Percentiles rank a stretch among this genome's conserved stretches.
Evolutionary conservation across 2,797 vertebrate genomes (phyloP).

Genomic region (Nyctalus aviator): DNA sequence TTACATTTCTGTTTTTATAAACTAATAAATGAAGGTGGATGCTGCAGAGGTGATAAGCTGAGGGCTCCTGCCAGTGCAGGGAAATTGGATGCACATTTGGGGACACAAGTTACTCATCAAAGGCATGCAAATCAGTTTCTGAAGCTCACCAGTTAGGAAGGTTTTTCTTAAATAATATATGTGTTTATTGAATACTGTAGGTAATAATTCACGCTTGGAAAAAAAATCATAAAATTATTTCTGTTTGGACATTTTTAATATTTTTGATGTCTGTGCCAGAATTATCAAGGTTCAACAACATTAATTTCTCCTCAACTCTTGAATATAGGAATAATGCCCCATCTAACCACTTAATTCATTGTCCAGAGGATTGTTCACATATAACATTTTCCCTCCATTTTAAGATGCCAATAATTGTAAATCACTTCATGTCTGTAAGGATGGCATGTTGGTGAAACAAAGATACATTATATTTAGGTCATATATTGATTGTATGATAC

Average conservation of each 20-base stretch:
- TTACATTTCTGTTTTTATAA: not conserved
- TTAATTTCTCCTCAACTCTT: not conserved
- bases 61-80: not conserved
- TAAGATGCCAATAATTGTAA: not conserved
- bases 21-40: not conserved
- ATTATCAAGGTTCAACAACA: not conserved
- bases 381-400: not conserved
- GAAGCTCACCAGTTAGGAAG: not conserved
- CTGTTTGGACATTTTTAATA: constrained; percentile 11
- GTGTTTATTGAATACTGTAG: not conserved
- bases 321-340: not conserved
- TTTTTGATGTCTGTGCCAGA: not conserved
- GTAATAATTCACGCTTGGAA: not conserved
- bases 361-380: not conserved
- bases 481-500: not conserved
- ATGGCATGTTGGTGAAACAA: not conserved
- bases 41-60: not conserved
- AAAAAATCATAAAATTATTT: not conserved
- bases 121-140: not conserved
- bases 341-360: not conserved
- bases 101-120: not conserved
- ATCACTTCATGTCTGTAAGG: not conserved
- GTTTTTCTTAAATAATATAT: not conserved
- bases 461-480: not conserved
- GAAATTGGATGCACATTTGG: not conserved